Evolutionary conservation across 1,140 invertebrate genomes (phyloP), one percentile per base, ranked within the genome.

Genomic region (Magallana gigas): DNA sequence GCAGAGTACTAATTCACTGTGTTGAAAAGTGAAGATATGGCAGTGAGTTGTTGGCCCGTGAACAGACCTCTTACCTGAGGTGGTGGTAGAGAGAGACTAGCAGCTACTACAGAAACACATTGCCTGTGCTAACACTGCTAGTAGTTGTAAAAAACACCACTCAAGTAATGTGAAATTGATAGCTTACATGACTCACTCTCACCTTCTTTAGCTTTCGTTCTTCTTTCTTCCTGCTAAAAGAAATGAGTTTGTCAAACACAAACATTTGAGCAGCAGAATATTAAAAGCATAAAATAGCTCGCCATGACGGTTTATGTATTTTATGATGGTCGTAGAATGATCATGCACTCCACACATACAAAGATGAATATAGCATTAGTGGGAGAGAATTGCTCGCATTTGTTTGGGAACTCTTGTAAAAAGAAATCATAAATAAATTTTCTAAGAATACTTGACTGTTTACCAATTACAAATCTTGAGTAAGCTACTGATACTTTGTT

Each of bases 191-290:
- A 91, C 83, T 91, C 87, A 76, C 88, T 87, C 89, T 90, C 89
- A 94, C 94, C 94, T 94, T 94, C 94, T 90, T 94, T 94, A 14
- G 93, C 93, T 85, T 92, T 91, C 48, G 93, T 91, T 71, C 91
- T 90, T 9, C 92, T 87, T 81, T 92, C 93, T 84, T 94, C 93
- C 83, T 91, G 91, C 93, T 94, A 86, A 76, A 93, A 93, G 29
- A 81, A 88, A 36, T 76, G 9, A 76, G 7, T 94, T 12, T 76
- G 23, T 36, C 12, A 11, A 76, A 36, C 68, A 6, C n/a, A 48
- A 48, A 80, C 76, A 58, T 83, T 81, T 23, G 76, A 29, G 76
- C 12, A 5, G 12, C 12, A 23, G 16, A n/a, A 81, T 29, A 23
- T 81, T 14, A 81, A 29, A 48, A 48, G 36, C 36, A 48, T 48